Conservation (phyloP, 2,113 vertebrate species). For the Saimiri boliviensis region DNA sequence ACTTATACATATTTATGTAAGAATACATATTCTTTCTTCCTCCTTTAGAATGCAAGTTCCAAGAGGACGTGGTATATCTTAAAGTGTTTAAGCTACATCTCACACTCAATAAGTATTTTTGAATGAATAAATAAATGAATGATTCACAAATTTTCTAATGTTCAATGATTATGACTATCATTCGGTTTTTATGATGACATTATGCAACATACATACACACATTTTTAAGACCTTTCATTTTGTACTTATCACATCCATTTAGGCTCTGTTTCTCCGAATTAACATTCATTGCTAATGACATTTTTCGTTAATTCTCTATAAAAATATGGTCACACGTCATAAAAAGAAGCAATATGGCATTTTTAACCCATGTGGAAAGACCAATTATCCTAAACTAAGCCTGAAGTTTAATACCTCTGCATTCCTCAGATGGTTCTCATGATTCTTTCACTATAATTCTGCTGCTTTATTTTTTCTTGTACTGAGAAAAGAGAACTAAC, state of each 20-base stretch:
- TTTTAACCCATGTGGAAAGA: constrained; percentile 42
- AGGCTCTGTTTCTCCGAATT: constrained; percentile 42
- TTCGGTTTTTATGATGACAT: constrained; percentile 5
- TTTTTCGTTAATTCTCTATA: constrained; percentile 40
- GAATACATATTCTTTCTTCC: too few species aligned
- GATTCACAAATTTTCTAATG: constrained; percentile 36
- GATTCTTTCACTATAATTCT: background rate
- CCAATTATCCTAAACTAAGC: constrained; percentile 46
- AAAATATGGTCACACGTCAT: constrained; percentile 50
- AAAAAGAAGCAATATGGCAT: constrained; percentile 47
- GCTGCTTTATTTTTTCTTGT: background rate
- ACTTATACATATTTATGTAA: background rate
- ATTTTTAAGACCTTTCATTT: constrained; percentile 11
- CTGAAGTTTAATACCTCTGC: constrained; percentile 25
- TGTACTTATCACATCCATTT: background rate
- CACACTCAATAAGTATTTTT: background rate
- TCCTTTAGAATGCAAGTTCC: background rate
- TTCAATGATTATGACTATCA: background rate
- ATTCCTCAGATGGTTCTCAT: background rate
- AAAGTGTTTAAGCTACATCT: background rate
- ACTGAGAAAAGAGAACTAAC: background rate
- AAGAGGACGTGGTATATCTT: background rate
- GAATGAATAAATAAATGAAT: constrained; percentile 10
- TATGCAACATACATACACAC: background rate
- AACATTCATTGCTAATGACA: constrained; percentile 59